phyloP scores from a whole-genome alignment of 2,888 invertebrate genomes.

The Cantharis lateralis region DNA sequence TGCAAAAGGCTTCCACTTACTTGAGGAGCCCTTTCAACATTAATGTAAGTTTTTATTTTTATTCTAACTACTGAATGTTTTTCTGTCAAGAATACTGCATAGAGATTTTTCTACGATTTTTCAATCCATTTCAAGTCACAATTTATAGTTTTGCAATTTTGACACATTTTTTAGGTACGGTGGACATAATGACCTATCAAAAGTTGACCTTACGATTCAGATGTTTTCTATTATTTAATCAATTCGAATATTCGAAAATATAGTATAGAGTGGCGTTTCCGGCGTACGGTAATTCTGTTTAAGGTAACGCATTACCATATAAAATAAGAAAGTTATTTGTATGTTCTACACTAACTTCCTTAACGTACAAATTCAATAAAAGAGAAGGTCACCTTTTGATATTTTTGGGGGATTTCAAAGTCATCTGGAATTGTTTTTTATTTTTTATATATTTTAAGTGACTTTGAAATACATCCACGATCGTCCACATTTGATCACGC shows the following conservation, averaged over 20 bases:
- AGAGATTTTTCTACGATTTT: neutral
- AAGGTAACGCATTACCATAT: neutral
- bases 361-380: too few relatives aligned
- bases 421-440: neutral
- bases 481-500: neutral
- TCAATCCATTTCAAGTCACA: neutral
- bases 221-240: too few relatives aligned
- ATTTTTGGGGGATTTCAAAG: neutral
- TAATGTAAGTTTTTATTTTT: constrained; percentile 54
- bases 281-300: neutral
- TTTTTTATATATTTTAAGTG: neutral
- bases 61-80: neutral
- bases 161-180: neutral
- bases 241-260: neutral
- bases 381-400: too few relatives aligned
- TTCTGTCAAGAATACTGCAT: neutral
- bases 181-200: neutral
- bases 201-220: neutral
- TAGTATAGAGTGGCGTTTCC: neutral
- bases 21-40: constrained; percentile 71
- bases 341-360: too few relatives aligned
- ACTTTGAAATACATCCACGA: neutral
- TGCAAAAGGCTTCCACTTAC: constrained; percentile 72
- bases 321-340: neutral
- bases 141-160: neutral